These are phyloP conservation scores for Coryphaenoides rupestris DNA, from an alignment of 2,113 vertebrate genomes.

Conservation along the genomic window DNA sequence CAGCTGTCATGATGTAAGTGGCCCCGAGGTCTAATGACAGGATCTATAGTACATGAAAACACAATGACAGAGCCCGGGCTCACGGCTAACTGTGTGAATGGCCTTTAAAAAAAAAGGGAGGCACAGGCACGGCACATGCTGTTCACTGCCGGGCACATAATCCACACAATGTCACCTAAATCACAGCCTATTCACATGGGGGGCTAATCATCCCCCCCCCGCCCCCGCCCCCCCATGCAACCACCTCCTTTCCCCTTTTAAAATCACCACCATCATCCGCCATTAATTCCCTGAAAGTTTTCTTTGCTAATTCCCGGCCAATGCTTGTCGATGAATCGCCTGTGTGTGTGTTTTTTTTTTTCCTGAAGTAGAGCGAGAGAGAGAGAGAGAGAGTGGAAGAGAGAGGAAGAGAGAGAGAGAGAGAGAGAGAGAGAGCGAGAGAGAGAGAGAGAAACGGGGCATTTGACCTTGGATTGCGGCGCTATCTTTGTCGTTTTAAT, in stretches of 20 bases:
- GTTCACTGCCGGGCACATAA: conserved; percentile 24
- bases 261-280: background rate
- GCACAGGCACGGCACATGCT: conserved; percentile 38
- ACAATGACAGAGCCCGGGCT: conserved; percentile 67
- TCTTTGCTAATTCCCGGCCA: background rate
- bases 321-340: background rate
- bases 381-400: conserved; percentile 1
- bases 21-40: conserved; percentile 65
- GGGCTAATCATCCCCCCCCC: background rate
- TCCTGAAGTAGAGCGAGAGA: background rate
- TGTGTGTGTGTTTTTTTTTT: background rate
- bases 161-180: conserved; percentile 47
- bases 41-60: conserved; percentile 74
- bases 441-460: background rate
- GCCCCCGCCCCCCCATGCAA: conserved; percentile 18
- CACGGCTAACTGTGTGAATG: conserved; percentile 65
- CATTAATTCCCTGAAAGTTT: conserved; percentile 2
- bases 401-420: background rate
- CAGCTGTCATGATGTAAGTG: conserved; percentile 73
- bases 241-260: conserved; percentile 10
- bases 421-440: background rate
- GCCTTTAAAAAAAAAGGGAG: conserved; percentile 55
- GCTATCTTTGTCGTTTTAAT: conserved; percentile 45
- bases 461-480: conserved; percentile 41
- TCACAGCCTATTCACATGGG: conserved; percentile 37